Evolutionary conservation across 2,113 vertebrate genomes (phyloP), one percentile per base, ranked within the genome.

Genomic region (Catharus minimus): DNA sequence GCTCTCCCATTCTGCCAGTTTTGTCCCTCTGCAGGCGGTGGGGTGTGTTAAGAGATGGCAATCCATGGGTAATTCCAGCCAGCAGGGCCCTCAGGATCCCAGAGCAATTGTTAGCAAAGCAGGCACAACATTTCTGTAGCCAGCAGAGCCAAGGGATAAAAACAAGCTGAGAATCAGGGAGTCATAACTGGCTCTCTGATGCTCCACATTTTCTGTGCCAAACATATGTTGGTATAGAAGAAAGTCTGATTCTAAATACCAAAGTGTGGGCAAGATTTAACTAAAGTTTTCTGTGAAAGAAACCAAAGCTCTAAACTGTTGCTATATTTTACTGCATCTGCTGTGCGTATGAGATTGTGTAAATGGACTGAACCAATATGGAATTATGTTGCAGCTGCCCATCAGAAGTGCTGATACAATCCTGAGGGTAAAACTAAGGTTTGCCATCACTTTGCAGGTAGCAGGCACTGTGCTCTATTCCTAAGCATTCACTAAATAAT

Each of bases 241-340:
- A 92, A 88, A 95, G 77, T 90, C 89, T 93, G 81, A 90, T 55
- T 94, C 89, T 95, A 95, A 95, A 95, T 92, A 93, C 64, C 92
- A 92, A 87, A 95, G 92, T 93, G 94, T 94, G 93, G 94, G 93
- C 90, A 95, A 93, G 93, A 93, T 89, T 79, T 82, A 90, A 89
- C 71, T 69, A 19, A 92, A 87, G 75, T 93, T 93, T 94, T 89
- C 82, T 73, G 28, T 92, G 67, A 82, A 82, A 94, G 92, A 92
- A 95, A 91, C 71, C 67, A 71, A 80, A 92, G 85, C 82, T 92
- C 62, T 66, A 50, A 92, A 82, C 75, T 69, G 89, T 89, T 89
- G 91, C 89, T 93, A 69, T 87, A 92, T 95, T 93, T 95, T 93
- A 58, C 81, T 13, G 73, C 65, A 58, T 92, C 62, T 71, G 87